A percentile compares a stretch with the other conserved stretches of the same genome.
Conservation (phyloP, 2,797 vertebrate genomes). For the Gouania willdenowi region DNA sequence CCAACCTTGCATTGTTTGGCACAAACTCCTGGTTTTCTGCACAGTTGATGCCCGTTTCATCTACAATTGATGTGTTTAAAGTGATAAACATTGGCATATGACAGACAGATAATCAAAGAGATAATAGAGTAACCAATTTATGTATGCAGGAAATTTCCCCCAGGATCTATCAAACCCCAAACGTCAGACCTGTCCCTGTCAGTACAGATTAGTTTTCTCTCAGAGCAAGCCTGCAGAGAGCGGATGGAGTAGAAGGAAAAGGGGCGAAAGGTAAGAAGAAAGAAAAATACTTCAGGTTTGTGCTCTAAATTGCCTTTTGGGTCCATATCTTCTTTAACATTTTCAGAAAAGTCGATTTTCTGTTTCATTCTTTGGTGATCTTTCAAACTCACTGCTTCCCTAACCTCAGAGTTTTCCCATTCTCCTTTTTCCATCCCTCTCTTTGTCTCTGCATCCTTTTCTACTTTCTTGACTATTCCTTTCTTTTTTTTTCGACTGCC, state of each 20-base stretch:
- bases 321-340: slow-evolving; percentile 18
- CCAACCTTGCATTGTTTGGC: slow-evolving; percentile 18
- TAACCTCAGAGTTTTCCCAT: slow-evolving; percentile 4
- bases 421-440: background rate
- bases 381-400: slow-evolving; percentile 4
- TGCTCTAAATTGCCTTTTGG: slow-evolving; percentile 39
- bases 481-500: slow-evolving; percentile 10
- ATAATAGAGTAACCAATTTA: slow-evolving; percentile 56
- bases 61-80: slow-evolving; percentile 33
- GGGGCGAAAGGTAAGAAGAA: slow-evolving; percentile 1
- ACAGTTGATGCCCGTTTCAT: slow-evolving; percentile 14
- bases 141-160: slow-evolving; percentile 53
- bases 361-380: slow-evolving; percentile 8
- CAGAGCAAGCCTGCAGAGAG: slow-evolving; percentile 17
- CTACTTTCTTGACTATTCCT: slow-evolving; percentile 5
- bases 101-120: slow-evolving; percentile 59
- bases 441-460: background rate
- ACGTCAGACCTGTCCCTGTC: slow-evolving; percentile 40
- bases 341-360: slow-evolving; percentile 24
- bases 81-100: slow-evolving; percentile 53
- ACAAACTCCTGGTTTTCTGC: slow-evolving; percentile 3
- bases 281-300: slow-evolving; percentile 25
- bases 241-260: background rate
- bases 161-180: slow-evolving; percentile 45
- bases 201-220: slow-evolving; percentile 46